Conservation (phyloP, 2,113 vertebrate genomes). For the Apteryx owenii region DNA sequence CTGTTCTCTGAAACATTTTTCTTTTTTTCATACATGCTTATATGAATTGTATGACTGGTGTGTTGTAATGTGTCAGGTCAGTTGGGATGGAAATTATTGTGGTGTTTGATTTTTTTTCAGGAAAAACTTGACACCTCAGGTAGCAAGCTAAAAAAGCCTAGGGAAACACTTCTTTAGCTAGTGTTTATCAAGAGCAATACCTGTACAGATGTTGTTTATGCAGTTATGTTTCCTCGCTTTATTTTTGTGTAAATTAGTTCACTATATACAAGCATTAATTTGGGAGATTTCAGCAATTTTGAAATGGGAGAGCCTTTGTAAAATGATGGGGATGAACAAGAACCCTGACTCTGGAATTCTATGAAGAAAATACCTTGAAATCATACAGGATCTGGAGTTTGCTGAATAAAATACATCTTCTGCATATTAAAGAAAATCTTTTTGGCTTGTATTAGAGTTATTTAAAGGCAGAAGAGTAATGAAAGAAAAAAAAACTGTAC, state of each 20-base stretch:
- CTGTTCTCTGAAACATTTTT: background rate
- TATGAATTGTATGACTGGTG: background rate
- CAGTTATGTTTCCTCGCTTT: background rate
- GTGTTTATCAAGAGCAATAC: background rate
- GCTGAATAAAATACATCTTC: background rate
- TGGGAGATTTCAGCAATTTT: background rate
- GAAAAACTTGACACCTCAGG: background rate
- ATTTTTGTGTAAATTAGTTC: background rate
- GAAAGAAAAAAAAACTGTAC: background rate
- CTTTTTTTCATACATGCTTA: background rate
- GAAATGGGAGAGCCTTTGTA: background rate
- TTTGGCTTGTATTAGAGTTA: background rate
- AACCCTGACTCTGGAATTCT: background rate
- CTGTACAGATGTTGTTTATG: background rate
- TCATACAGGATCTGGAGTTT: background rate
- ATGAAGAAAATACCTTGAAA: background rate
- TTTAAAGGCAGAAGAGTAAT: background rate
- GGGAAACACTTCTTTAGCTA: background rate
- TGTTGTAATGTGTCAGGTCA: background rate
- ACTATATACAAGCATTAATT: background rate
- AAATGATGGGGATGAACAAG: background rate
- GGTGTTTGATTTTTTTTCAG: background rate
- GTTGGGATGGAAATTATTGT: background rate
- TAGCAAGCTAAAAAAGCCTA: background rate
- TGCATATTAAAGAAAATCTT: background rate